Percentiles rank a stretch among this genome's conserved stretches.
phyloP scores from a whole-genome alignment of 37 sponge, comb jelly and placozoan species.

The Crambe crambe region DNA sequence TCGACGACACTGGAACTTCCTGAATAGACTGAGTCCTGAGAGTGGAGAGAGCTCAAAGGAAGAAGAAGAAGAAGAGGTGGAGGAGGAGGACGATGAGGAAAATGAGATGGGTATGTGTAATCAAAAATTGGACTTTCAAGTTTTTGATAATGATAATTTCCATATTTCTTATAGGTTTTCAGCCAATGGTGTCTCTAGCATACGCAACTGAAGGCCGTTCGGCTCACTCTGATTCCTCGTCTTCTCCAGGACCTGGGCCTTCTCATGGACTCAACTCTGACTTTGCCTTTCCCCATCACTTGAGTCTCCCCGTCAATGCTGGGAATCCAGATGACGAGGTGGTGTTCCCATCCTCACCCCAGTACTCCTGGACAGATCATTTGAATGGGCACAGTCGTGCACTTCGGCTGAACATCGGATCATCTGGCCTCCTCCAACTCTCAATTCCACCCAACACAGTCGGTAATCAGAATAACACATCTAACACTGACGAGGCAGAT shows the following conservation, averaged over 20 bases:
- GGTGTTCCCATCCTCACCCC: conserved; percentile 6
- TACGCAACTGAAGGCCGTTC: background rate
- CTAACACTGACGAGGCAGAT: background rate
- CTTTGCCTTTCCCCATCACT: conserved; percentile 9
- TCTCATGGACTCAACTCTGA: background rate
- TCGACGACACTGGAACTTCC: background rate
- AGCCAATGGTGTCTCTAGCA: background rate
- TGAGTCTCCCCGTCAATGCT: conserved; percentile 12
- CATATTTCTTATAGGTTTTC: background rate
- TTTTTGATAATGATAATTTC: background rate
- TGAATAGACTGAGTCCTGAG: background rate
- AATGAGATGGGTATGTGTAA: background rate
- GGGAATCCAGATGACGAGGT: background rate
- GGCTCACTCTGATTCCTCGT: conserved; percentile 15
- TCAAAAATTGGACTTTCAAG: background rate
- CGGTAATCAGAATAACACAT: too few relatives aligned
- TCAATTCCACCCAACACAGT: background rate
- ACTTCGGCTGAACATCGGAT: background rate
- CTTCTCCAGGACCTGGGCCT: background rate
- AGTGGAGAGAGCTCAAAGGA: background rate
- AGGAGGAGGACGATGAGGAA: background rate
- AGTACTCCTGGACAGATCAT: conserved; percentile 12
- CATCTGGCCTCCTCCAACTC: background rate
- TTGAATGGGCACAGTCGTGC: background rate
- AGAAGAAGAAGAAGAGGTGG: conserved; percentile 10